These are phyloP conservation scores for Pithys albifrons DNA, from an alignment of 2,113 vertebrate genomes.

Conservation along the genomic window DNA sequence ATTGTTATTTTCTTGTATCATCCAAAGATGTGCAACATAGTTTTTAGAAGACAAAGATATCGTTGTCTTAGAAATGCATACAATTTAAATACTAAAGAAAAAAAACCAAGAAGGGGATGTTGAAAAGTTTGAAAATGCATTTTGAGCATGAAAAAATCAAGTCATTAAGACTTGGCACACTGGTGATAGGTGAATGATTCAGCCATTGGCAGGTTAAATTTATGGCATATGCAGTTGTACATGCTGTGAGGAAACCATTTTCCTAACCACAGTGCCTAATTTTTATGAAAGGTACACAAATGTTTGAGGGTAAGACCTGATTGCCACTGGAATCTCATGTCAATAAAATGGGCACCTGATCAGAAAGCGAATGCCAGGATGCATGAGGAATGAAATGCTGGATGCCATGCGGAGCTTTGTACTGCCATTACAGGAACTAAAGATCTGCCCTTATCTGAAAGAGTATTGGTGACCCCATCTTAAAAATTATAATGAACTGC, in stretches of 20 bases:
- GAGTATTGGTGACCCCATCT: background rate
- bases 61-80: background rate
- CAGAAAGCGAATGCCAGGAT: background rate
- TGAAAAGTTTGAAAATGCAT: background rate
- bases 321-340: background rate
- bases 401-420: background rate
- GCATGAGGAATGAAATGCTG: background rate
- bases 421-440: background rate
- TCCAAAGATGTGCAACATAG: background rate
- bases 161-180: background rate
- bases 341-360: background rate
- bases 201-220: background rate
- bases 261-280: background rate
- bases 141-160: background rate
- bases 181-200: background rate
- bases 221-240: background rate
- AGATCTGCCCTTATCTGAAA: background rate
- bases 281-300: background rate
- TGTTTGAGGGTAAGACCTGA: background rate
- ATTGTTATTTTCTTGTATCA: background rate
- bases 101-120: background rate
- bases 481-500: background rate
- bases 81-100: background rate
- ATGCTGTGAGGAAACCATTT: background rate
- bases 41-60: background rate